Evolutionary conservation across 2,888 invertebrate genomes (phyloP), one percentile per base, ranked within the genome.

Genomic region (Eucriotettix oculatus): DNA sequence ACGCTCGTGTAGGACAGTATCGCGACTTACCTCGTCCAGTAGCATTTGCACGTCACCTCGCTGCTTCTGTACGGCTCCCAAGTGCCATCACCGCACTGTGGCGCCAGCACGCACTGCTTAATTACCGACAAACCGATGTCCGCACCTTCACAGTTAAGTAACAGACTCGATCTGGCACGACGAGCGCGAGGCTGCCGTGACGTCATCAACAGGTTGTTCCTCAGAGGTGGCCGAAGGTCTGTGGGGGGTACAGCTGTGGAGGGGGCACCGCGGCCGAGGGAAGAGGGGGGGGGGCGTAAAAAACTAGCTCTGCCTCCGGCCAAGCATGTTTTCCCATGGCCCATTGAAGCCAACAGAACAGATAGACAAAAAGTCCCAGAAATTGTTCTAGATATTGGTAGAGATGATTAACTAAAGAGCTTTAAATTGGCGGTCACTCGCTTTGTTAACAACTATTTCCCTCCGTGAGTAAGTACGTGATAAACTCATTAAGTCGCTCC

Each of bases 191-290:
- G 12, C 29, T 41, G 55, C 16, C 59, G 52, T 64, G 63, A 64
- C 63, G 63, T 64, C 63, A 64, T 57, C 60, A 60, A 62, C 63
- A 62, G 63, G 62, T 64, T 62, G 63, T 57, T 53, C 63, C 58
- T 63, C 61, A 44, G 61, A 63, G 63, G 63, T 63, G 63, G 63
- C 63, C 63, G 58, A 40, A 42, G 58, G 61, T 59, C 63, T 63
- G 63, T 63, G 63, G 61, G 63, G 63, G 63, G 63, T 61, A 61
- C 53, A 16, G 54, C 17, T 48, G 48, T n/a, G n/a, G 52, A 42
- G 42, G 17, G n/a, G 44, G n/a, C 52, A 40, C 57, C 10, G 57
- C 16, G n/a, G 7, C 43, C 10, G 11, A 44, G 44, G 48, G 52
- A 41, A 29, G 42, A 42, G 42, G 12, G 58, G 52, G 41, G 52